phyloP scores from a whole-genome alignment of 2,797 vertebrate species.

The Sylvia borin region DNA sequence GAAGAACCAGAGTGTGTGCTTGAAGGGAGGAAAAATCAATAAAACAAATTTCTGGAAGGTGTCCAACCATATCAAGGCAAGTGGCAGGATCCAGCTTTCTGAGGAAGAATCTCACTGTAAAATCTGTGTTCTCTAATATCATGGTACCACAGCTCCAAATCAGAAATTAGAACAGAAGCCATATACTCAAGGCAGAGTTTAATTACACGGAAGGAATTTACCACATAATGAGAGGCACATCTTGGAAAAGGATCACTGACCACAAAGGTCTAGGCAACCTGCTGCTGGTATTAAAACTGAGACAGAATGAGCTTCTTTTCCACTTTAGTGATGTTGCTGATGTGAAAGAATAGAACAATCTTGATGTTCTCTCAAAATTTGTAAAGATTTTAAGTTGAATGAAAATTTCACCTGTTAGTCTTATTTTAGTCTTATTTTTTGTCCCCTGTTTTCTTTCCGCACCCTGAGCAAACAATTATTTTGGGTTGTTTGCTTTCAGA shows the following conservation, averaged over 20 bases:
- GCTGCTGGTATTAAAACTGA: background rate
- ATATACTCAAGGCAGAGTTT: background rate
- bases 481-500: background rate
- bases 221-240: background rate
- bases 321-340: background rate
- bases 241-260: background rate
- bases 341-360: background rate
- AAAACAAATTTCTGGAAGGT: background rate
- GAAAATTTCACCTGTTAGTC: background rate
- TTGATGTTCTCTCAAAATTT: background rate
- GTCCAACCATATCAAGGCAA: background rate
- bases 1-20: background rate
- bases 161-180: background rate
- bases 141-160: background rate
- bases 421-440: conserved; percentile 1
- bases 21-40: background rate
- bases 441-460: background rate
- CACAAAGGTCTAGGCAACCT: background rate
- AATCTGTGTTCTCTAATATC: background rate
- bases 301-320: background rate
- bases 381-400: background rate
- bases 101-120: background rate
- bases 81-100: background rate
- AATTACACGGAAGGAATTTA: background rate
- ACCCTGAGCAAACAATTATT: conserved; percentile 21